phyloP scores from a whole-genome alignment of 1,140 invertebrate species.

The Penaeus chinensis region DNA sequence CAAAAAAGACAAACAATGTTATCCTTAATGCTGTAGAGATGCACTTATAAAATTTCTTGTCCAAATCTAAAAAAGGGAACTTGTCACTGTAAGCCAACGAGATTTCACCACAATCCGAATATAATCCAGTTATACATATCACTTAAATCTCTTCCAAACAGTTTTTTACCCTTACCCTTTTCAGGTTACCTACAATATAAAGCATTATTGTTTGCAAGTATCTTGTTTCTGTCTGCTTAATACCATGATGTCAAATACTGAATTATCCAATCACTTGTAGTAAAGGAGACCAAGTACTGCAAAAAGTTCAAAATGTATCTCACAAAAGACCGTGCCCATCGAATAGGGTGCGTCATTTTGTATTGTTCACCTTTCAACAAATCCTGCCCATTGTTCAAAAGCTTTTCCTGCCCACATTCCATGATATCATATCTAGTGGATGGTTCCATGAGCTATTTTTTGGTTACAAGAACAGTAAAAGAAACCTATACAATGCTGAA shows the following conservation, averaged over 20 bases:
- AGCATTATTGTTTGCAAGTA: background rate
- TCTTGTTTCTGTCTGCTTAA: slow-evolving; percentile 1
- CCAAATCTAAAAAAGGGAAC: too few relatives aligned
- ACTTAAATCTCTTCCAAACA: background rate
- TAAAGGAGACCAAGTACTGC: slow-evolving; percentile 41
- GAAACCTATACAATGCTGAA: slow-evolving; percentile 43
- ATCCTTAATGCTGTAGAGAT: too few relatives aligned
- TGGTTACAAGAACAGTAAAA: slow-evolving; percentile 1
- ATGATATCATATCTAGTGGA: background rate
- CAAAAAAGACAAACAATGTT: too few relatives aligned
- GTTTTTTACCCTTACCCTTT: background rate
- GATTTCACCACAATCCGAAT: too few relatives aligned
- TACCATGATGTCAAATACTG: slow-evolving; percentile 55
- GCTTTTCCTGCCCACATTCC: background rate
- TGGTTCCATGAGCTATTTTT: slow-evolving; percentile 11
- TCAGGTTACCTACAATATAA: background rate
- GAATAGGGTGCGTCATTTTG: slow-evolving; percentile 2
- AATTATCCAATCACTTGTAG: slow-evolving; percentile 52
- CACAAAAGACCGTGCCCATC: slow-evolving; percentile 37
- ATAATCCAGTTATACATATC: too few relatives aligned
- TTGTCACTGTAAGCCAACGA: too few relatives aligned
- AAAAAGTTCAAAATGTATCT: slow-evolving; percentile 36
- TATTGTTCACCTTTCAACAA: background rate
- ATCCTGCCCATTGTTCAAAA: background rate
- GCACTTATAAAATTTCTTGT: too few relatives aligned